Base-by-base conservation (phyloP, 1,140 invertebrate species). In the Drusus annulatus region DNA sequence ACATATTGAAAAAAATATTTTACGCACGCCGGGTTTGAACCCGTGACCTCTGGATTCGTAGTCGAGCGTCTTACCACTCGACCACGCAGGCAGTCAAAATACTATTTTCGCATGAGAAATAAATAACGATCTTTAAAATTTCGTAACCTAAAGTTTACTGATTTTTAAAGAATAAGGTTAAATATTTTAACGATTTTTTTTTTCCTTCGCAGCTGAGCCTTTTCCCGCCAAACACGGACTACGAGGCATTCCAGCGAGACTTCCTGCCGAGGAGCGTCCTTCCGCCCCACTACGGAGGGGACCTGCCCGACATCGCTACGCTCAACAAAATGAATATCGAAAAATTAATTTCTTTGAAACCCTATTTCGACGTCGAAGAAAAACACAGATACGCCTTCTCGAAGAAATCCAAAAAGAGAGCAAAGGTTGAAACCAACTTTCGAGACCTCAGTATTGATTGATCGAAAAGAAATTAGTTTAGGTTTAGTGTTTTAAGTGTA, bases 201-300 rank as follows among this genome's bases (percentile, higher is more conserved):
- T 69, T 69, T 19, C 21, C 17, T 69, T 69, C 86, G 50, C 85
- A 89, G 88, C 85, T 90, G 21, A 87, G 88, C 83, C 88, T 90
- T 82, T 88, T 89, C 83, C 83, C 86, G 65, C 87, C 88, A 65
- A 86, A 86, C 15, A 86, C 87, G 31, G 86, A 90, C 56, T 45
- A 89, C 25, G 86, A 86, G 50, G 85, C 87, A 21, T 90, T 90
- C 82, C 88, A 89, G 80, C 85, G 86, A n/a, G 87, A 87, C 0
- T 85, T 86, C 0, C 82, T 89, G 16, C 88, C 89, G 0, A 84
- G 87, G 5, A 86, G 85, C 3, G 83, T 84, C 0, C 75, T 89
- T n/a, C 88, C 88, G 0, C 85, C 87, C 0, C 86, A 89, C 81
- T 84, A 88, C 76, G 88, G 88, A 0, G 89, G 88, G 5, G 86